phyloP scores from a whole-genome alignment of 2,113 vertebrate species.

The Athene noctua region DNA sequence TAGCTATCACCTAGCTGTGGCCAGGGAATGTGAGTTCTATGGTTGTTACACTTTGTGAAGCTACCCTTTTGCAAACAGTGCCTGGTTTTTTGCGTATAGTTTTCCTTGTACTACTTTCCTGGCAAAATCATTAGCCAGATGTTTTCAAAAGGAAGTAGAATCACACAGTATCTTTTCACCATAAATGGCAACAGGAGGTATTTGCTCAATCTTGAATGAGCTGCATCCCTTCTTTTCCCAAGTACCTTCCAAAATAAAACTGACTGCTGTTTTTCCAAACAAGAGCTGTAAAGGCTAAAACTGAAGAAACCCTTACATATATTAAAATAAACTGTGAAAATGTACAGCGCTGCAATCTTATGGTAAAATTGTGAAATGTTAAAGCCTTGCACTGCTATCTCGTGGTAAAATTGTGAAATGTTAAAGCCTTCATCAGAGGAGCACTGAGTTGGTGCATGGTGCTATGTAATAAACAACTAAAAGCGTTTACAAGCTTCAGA shows the following conservation, averaged over 20 bases:
- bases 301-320: not conserved
- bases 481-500: not conserved
- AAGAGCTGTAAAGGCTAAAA: not conserved
- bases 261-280: not conserved
- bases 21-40: not conserved
- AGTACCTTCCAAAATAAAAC: not conserved
- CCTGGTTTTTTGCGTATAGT: not conserved
- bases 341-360: not conserved
- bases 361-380: not conserved
- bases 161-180: not conserved
- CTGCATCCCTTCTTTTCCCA: not conserved
- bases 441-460: not conserved
- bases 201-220: not conserved
- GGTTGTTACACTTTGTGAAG: not conserved
- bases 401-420: not conserved
- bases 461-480: not conserved
- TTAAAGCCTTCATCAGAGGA: not conserved
- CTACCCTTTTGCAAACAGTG: not conserved
- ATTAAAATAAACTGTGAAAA: not conserved
- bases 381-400: not conserved
- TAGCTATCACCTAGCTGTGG: not conserved
- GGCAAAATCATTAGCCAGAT: not conserved
- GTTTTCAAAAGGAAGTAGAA: not conserved
- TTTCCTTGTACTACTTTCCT: not conserved
- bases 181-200: not conserved